These are phyloP conservation scores for Mustelus asterias DNA, from an alignment of 2,113 vertebrate species.

Conservation along the genomic window DNA sequence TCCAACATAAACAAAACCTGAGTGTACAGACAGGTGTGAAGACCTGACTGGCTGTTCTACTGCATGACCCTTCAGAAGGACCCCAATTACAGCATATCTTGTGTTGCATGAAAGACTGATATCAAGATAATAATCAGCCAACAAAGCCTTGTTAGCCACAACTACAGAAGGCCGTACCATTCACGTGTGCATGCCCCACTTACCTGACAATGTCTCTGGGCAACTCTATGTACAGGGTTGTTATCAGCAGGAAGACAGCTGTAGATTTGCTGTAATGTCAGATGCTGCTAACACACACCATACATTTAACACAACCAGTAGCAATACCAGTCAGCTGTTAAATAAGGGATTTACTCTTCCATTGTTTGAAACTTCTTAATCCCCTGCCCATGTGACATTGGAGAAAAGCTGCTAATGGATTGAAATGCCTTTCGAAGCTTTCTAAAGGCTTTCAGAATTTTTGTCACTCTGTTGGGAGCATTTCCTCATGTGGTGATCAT, in stretches of 20 bases:
- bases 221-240: background rate
- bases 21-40: background rate
- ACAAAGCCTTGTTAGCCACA: background rate
- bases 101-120: background rate
- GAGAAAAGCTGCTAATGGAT: background rate
- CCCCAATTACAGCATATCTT: background rate
- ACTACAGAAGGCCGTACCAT: background rate
- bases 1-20: background rate
- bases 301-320: background rate
- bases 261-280: background rate
- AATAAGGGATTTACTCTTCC: background rate
- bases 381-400: background rate
- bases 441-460: background rate
- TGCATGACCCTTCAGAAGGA: background rate
- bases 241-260: background rate
- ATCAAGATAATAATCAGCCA: background rate
- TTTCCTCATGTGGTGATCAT: background rate
- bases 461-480: background rate
- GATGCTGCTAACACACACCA: background rate
- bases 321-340: background rate
- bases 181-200: background rate
- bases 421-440: background rate
- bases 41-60: background rate
- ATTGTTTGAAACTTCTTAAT: background rate
- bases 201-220: background rate